phyloP scores from a whole-genome alignment of 92 coral and sea anemone species.

The Parazoanthus swiftii region DNA sequence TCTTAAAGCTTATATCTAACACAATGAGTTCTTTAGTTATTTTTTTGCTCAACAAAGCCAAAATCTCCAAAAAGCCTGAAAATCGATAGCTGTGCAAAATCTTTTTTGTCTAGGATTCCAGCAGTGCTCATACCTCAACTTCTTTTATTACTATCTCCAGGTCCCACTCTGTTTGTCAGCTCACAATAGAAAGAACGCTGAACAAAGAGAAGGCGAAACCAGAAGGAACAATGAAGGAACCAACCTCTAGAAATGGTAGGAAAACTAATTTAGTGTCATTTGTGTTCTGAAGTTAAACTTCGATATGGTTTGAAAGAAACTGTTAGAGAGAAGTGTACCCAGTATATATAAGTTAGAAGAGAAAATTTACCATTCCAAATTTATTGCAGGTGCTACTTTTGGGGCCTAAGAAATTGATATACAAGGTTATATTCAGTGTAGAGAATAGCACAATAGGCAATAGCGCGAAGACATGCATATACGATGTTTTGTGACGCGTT shows the following conservation, averaged over 20 bases:
- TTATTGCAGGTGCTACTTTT: no score
- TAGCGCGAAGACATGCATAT: no score
- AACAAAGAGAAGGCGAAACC: constrained; percentile 55
- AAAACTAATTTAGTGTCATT: background rate
- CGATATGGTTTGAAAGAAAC: background rate
- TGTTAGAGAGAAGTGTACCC: background rate
- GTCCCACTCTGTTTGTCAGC: constrained; percentile 94
- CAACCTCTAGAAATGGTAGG: constrained; percentile 15
- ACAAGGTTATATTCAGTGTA: no score
- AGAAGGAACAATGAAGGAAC: constrained; percentile 34
- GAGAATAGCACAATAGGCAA: no score
- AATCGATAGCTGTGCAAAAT: background rate
- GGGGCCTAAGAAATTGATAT: no score
- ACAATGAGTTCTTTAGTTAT: no score
- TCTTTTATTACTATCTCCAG: constrained; percentile 36
- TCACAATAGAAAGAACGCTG: constrained; percentile 82
- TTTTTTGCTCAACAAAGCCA: no score
- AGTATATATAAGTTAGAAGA: no score
- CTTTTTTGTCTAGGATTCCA: background rate
- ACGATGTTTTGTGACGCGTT: no score
- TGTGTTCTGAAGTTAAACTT: background rate
- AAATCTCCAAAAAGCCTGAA: no score
- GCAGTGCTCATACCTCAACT: background rate
- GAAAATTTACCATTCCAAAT: no score
- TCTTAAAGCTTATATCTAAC: no score